Evolutionary conservation across 2,888 invertebrate species (phyloP).

Genomic region (Crepidodera aurea): DNA sequence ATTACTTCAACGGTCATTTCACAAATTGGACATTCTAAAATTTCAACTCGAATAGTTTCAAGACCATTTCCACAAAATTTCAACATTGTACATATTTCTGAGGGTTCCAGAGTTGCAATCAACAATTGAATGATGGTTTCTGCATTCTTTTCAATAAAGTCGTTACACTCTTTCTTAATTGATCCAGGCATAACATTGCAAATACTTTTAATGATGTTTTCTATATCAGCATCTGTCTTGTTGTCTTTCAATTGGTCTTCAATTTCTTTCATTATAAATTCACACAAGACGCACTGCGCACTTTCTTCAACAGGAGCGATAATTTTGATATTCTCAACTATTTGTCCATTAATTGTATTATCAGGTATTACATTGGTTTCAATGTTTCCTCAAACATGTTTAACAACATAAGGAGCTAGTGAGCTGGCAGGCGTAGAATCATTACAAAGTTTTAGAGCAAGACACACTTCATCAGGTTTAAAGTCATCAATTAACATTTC

Average conservation of each 20-base stretch:
- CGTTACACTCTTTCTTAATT: conserved; percentile 57
- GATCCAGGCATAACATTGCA: conserved; percentile 78
- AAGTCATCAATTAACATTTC: conserved; percentile 82
- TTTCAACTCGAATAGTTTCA: conserved; percentile 62
- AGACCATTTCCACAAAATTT: conserved; percentile 65
- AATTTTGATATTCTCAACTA: conserved; percentile 27
- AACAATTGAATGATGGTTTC: conserved; percentile 75
- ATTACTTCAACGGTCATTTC: conserved; percentile 72
- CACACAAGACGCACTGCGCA: conserved; percentile 77
- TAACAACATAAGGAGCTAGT: conserved; percentile 33
- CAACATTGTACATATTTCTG: conserved; percentile 73
- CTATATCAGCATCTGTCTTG: conserved; percentile 75
- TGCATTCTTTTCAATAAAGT: conserved; percentile 54
- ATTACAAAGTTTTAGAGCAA: conserved; percentile 76
- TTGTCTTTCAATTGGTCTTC: conserved; percentile 77
- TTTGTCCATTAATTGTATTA: conserved; percentile 65
- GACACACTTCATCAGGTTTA: conserved; percentile 79
- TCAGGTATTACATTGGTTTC: conserved; percentile 76
- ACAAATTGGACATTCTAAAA: conserved; percentile 82
- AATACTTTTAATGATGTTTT: conserved; percentile 71
- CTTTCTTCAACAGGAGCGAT: conserved; percentile 33
- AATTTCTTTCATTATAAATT: conserved; percentile 79
- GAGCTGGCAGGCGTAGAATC: conserved; percentile 59
- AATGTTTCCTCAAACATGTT: conserved; percentile 46
- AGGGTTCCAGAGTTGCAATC: conserved; percentile 72